phyloP scores from a whole-genome alignment of 2,797 vertebrate genomes.

The Alauda arvensis region DNA sequence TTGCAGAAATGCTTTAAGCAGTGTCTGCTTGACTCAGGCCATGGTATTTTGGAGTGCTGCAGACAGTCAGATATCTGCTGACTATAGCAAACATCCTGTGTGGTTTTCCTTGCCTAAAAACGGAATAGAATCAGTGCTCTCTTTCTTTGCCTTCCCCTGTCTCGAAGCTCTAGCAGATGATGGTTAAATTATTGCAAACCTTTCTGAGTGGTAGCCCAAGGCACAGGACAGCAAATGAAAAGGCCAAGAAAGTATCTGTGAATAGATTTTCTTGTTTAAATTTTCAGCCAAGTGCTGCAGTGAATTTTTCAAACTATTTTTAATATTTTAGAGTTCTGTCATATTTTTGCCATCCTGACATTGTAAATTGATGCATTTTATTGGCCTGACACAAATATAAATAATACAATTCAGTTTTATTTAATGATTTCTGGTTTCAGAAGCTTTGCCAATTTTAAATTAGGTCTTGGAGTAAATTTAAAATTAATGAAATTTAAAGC shows the following conservation, averaged over 20 bases:
- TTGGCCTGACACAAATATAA: conserved; percentile 35
- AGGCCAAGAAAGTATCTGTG: not conserved
- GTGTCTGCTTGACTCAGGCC: not conserved
- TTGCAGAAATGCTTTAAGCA: not conserved
- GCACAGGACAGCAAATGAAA: conserved; percentile 19
- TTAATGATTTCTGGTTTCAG: conserved; percentile 42
- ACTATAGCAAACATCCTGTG: not conserved
- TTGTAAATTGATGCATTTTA: conserved; percentile 9
- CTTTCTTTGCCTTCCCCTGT: not conserved
- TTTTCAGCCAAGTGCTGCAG: conserved; percentile 1
- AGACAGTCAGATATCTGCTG: not conserved
- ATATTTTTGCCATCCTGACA: not conserved
- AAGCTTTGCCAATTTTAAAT: conserved; percentile 54
- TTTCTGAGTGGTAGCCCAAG: conserved; percentile 14
- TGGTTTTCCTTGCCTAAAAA: not conserved
- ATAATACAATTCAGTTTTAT: conserved; percentile 29
- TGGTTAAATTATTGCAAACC: conserved; percentile 24
- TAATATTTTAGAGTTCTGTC: not conserved
- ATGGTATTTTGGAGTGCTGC: not conserved
- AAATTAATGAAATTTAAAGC: conserved; percentile 66
- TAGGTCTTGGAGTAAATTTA: conserved; percentile 59
- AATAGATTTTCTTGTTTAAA: conserved; percentile 27
- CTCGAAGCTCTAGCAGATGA: not conserved
- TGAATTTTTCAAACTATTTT: conserved; percentile 23
- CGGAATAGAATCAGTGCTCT: not conserved